Percentiles rank a stretch among this genome's conserved stretches.
phyloP scores from a whole-genome alignment of 2,797 vertebrate species.

The Astyanax mexicanus region DNA sequence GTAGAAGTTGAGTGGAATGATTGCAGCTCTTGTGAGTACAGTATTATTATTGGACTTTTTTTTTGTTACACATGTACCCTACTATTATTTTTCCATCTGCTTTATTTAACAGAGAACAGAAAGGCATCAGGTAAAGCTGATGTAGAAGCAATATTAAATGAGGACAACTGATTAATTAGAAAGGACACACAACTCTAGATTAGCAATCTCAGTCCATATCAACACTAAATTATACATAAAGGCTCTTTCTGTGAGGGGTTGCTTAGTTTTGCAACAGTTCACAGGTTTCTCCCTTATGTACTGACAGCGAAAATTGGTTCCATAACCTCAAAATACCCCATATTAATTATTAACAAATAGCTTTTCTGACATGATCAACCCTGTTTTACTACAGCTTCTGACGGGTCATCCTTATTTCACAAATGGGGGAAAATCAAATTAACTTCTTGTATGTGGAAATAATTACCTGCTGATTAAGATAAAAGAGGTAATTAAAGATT shows the following conservation, averaged over 20 bases:
- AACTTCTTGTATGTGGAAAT: constrained; percentile 20
- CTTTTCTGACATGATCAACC: not conserved
- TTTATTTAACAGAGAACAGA: too few species aligned
- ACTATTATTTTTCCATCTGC: too few species aligned
- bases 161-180: constrained; percentile 16
- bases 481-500: constrained; percentile 31
- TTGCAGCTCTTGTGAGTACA: too few species aligned
- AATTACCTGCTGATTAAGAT: constrained; percentile 43
- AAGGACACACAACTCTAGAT: not conserved
- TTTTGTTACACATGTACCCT: too few species aligned
- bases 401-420: constrained; percentile 22
- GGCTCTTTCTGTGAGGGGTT: constrained; percentile 2
- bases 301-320: constrained; percentile 6
- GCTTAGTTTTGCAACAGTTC: constrained; percentile 52
- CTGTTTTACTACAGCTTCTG: constrained; percentile 20
- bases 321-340: not conserved
- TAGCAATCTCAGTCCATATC: not conserved
- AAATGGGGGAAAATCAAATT: constrained; percentile 28
- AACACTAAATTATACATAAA: not conserved
- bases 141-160: constrained; percentile 8
- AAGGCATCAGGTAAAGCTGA: too few species aligned
- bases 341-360: constrained; percentile 11
- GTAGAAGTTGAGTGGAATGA: too few species aligned
- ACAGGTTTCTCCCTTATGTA: not conserved
- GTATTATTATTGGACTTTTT: too few species aligned